A percentile compares a stretch with the other conserved stretches of the same genome.
Conservation (phyloP, 2,888 invertebrate genomes). For the Schizaphis graminum region DNA sequence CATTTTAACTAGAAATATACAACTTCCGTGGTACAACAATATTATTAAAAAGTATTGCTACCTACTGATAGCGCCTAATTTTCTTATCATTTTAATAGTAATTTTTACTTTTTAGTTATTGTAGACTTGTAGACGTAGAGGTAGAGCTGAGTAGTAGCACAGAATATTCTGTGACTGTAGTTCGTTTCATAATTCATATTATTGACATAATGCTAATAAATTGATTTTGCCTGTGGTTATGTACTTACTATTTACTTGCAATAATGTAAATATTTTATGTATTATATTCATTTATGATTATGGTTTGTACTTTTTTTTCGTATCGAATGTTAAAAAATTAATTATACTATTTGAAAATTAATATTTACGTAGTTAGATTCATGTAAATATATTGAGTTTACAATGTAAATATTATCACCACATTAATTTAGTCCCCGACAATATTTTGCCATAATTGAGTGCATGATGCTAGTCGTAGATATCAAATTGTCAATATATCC, state of each 20-base stretch:
- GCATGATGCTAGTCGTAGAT: not conserved
- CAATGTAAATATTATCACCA: not conserved
- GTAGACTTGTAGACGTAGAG: too few relatives aligned
- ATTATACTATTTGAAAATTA: not conserved
- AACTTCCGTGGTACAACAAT: conserved; percentile 11
- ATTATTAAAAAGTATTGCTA: too few relatives aligned
- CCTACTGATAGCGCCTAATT: not conserved
- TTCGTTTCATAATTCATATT: too few relatives aligned
- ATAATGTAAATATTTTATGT: too few relatives aligned
- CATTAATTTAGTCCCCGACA: not conserved
- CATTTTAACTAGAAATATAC: not conserved
- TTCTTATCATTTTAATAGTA: not conserved
- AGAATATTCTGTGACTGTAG: too few relatives aligned
- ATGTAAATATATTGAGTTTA: not conserved
- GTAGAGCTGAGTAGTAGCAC: too few relatives aligned
- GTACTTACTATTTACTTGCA: too few relatives aligned
- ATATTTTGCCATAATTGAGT: not conserved
- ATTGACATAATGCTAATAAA: too few relatives aligned
- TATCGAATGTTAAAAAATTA: not conserved
- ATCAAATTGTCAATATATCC: not conserved
- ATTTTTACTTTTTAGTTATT: too few relatives aligned
- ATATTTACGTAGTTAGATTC: not conserved
- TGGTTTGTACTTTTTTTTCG: not conserved
- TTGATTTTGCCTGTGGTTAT: too few relatives aligned
- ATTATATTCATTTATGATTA: not conserved